Conservation (phyloP, 2,113 vertebrate genomes). For the Alaudala cheleensis region DNA sequence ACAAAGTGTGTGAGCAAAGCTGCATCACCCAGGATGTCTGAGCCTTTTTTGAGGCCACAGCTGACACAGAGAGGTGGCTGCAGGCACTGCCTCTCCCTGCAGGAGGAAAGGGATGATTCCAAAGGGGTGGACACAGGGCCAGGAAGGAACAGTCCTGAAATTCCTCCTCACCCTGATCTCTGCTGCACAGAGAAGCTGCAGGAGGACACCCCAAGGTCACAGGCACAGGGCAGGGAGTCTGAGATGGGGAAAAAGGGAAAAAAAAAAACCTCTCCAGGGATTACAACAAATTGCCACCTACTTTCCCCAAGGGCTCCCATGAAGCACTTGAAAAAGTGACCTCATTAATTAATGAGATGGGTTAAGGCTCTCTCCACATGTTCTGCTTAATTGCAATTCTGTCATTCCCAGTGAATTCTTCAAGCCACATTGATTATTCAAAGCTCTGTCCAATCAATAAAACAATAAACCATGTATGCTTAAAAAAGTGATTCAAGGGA, state of each 20-base stretch:
- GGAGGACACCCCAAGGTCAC: neutral
- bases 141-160: neutral
- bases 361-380: slow-evolving; percentile 49
- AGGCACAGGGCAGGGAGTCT: neutral
- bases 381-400: slow-evolving; percentile 66
- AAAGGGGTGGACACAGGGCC: rapidly evolving
- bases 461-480: slow-evolving; percentile 55
- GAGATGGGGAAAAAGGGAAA: neutral
- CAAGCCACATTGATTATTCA: slow-evolving; percentile 61
- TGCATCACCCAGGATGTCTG: rapidly evolving
- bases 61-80: rapidly evolving
- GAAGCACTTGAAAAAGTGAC: slow-evolving; percentile 48
- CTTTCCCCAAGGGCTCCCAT: neutral
- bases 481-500: slow-evolving; percentile 58
- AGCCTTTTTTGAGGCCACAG: neutral
- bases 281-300: slow-evolving; percentile 14
- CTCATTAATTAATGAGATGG: slow-evolving; percentile 68
- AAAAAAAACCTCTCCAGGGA: neutral
- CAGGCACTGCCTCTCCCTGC: neutral
- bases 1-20: neutral
- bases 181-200: neutral
- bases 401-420: slow-evolving; percentile 57
- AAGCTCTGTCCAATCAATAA: slow-evolving; percentile 56
- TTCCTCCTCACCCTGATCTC: neutral
- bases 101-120: neutral